Percentiles rank a stretch among this genome's conserved stretches.
Conservation (phyloP, 30 jellyfish, hydroid and myxozoan species). For the Catostylus mosaicus region DNA sequence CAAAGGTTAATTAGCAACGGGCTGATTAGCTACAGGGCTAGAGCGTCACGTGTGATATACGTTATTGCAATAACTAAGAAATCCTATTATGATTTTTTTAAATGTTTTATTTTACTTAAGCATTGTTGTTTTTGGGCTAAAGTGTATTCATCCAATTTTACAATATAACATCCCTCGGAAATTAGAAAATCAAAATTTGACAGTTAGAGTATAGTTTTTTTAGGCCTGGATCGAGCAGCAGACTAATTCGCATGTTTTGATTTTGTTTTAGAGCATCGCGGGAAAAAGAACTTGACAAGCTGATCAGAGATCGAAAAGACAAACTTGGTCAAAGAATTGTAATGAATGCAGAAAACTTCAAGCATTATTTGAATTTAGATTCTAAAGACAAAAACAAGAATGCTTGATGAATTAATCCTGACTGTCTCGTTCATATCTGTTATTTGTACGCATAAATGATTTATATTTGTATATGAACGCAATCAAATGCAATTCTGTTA, state of each 20-base stretch:
- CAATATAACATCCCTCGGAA: too few relatives aligned
- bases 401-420: neutral
- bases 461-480: neutral
- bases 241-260: neutral
- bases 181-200: too few relatives aligned
- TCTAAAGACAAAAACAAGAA: conserved; percentile 2
- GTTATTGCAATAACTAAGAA: too few relatives aligned
- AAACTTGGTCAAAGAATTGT: conserved; percentile 59
- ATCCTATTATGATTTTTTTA: too few relatives aligned
- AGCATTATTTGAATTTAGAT: conserved; percentile 29
- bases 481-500: neutral
- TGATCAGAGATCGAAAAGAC: conserved; percentile 39
- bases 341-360: conserved; percentile 40
- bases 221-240: too few relatives aligned
- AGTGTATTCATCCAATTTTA: too few relatives aligned
- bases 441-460: neutral
- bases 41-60: too few relatives aligned
- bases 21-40: too few relatives aligned
- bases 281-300: conserved; percentile 61
- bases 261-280: conserved; percentile 20
- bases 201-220: too few relatives aligned
- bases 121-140: too few relatives aligned
- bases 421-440: neutral
- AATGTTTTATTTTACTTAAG: too few relatives aligned
- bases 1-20: too few relatives aligned